phyloP scores from a whole-genome alignment of 2,888 invertebrate genomes.

The Apomyelois bistriatella region DNA sequence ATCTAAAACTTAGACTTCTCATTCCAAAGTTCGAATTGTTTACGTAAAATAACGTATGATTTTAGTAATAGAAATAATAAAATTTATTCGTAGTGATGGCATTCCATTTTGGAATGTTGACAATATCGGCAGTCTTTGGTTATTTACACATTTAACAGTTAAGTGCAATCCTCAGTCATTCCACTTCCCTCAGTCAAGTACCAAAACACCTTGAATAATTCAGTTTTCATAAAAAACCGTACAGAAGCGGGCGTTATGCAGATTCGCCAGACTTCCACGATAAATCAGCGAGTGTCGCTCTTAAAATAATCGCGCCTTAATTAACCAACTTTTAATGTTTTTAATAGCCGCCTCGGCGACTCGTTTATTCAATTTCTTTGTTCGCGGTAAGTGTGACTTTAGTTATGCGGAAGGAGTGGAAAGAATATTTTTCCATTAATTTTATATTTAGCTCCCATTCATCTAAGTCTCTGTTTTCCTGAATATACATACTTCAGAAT shows the following conservation, averaged over 20 bases:
- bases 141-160: too few species aligned
- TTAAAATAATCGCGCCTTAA: slow-evolving; percentile 45
- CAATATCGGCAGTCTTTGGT: too few species aligned
- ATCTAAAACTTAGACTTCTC: too few species aligned
- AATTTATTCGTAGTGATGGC: too few species aligned
- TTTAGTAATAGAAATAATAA: too few species aligned
- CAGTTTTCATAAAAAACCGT: not conserved
- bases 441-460: too few species aligned
- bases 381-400: not conserved
- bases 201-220: not conserved
- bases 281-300: slow-evolving; percentile 45
- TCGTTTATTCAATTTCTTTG: slow-evolving; percentile 10
- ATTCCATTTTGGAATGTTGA: too few species aligned
- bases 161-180: not conserved
- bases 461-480: too few species aligned
- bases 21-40: too few species aligned
- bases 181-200: not conserved
- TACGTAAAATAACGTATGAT: too few species aligned
- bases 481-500: too few species aligned
- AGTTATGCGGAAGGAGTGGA: not conserved
- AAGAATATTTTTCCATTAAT: not conserved
- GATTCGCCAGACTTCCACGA: slow-evolving; percentile 37
- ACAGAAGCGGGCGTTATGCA: slow-evolving; percentile 32
- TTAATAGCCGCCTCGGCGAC: not conserved
- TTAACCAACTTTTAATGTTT: slow-evolving; percentile 29